phyloP scores from a whole-genome alignment of 2,888 invertebrate genomes.

The Nemotelus nigrinus region DNA sequence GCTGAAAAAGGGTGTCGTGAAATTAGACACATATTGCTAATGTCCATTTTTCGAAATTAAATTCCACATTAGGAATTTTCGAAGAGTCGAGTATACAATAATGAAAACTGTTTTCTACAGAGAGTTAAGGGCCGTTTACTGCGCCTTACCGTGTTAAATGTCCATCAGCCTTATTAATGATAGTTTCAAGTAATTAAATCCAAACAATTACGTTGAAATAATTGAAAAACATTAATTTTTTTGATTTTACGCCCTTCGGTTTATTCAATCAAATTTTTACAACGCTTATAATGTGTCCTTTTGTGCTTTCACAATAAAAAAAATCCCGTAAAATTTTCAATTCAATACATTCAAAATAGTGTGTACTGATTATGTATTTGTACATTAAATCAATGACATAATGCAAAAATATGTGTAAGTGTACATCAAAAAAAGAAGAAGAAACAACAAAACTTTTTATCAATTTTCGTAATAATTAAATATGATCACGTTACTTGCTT shows the following conservation, averaged over 20 bases:
- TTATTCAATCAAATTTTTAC: slow-evolving; percentile 14
- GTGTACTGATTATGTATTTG: neutral
- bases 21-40: too few relatives aligned
- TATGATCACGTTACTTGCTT: neutral
- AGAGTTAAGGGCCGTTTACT: too few relatives aligned
- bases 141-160: too few relatives aligned
- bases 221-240: neutral
- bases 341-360: neutral
- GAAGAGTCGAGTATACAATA: too few relatives aligned
- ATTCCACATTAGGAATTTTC: too few relatives aligned
- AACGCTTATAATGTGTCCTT: neutral
- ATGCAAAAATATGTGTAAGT: neutral
- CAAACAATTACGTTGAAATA: too few relatives aligned
- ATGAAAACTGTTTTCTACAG: too few relatives aligned
- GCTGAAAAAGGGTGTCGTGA: too few relatives aligned
- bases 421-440: neutral
- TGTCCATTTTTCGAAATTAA: too few relatives aligned
- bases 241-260: slow-evolving; percentile 10
- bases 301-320: slow-evolving; percentile 21
- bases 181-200: too few relatives aligned
- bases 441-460: neutral
- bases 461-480: neutral
- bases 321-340: neutral
- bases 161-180: too few relatives aligned
- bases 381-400: neutral